These are phyloP conservation scores for Myoxocephalus aenaeus DNA, from an alignment of 2,797 vertebrate species.

Conservation along the genomic window DNA sequence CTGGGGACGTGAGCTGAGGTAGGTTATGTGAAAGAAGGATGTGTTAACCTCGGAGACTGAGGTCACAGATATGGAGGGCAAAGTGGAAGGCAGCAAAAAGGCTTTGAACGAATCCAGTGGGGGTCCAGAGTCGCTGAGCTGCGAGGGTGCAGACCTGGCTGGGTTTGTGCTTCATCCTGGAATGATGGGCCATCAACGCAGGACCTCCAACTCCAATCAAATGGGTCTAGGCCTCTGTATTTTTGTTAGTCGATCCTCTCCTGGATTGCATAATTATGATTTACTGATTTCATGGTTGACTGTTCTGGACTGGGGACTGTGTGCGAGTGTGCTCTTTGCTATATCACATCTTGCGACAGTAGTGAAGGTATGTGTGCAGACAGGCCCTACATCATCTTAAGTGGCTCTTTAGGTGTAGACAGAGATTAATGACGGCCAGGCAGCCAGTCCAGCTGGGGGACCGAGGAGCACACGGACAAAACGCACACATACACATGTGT, in stretches of 20 bases:
- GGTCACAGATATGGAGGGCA: constrained; percentile 41
- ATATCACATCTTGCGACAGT: constrained; percentile 73
- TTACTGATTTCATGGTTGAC: constrained; percentile 14
- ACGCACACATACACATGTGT: constrained; percentile 47
- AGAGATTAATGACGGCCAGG: constrained; percentile 85
- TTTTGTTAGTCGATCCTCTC: not conserved
- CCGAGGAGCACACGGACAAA: constrained; percentile 76
- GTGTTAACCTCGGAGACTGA: constrained; percentile 70
- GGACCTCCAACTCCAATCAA: not conserved
- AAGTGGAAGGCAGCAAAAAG: constrained; percentile 28
- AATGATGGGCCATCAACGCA: constrained; percentile 36
- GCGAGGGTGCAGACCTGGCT: constrained; percentile 8
- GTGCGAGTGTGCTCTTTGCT: constrained; percentile 58
- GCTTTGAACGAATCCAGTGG: constrained; percentile 23
- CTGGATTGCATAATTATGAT: constrained; percentile 23
- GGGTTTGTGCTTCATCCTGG: constrained; percentile 9
- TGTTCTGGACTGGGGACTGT: constrained; percentile 15
- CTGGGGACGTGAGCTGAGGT: constrained; percentile 55
- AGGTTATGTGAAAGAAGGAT: constrained; percentile 54
- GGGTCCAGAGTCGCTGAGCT: constrained; percentile 1
- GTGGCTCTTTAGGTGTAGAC: constrained; percentile 87
- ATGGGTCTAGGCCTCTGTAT: not conserved
- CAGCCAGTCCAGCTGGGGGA: constrained; percentile 83
- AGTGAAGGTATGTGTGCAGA: constrained; percentile 84
- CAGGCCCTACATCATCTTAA: constrained; percentile 88